A percentile compares a stretch with the other conserved stretches of the same genome.
Evolutionary conservation across 2,888 invertebrate genomes (phyloP).

Genomic region (Caenorhabditis doughertyi): DNA sequence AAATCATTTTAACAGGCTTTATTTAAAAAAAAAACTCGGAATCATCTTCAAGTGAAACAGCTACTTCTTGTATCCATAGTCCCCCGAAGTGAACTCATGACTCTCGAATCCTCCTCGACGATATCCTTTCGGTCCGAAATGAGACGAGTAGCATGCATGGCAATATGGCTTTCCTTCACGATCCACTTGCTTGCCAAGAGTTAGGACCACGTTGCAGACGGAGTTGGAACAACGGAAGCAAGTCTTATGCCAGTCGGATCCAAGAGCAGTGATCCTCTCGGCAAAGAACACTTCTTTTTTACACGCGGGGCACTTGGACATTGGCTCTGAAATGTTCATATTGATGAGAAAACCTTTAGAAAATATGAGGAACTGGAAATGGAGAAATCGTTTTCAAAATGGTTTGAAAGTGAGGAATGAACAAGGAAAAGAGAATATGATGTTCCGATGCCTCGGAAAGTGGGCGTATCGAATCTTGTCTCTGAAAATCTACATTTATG

Average conservation of each 20-base stretch:
- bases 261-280: background rate
- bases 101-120: background rate
- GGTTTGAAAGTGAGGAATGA: no score
- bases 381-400: background rate
- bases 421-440: no score
- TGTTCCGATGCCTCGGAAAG: no score
- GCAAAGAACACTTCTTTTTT: background rate
- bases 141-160: background rate
- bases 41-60: no score
- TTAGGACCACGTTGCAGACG: background rate
- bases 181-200: background rate
- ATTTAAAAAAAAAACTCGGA: no score
- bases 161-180: background rate
- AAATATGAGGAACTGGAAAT: no score
- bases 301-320: background rate
- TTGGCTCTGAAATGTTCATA: background rate
- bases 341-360: no score
- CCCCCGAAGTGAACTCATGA: background rate
- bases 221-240: conserved; percentile 2
- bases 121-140: conserved; percentile 1
- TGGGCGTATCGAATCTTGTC: no score
- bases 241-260: conserved; percentile 2
- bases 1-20: no score
- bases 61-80: background rate
- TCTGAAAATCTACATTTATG: no score